Evolutionary conservation across 2,888 invertebrate species (phyloP), one percentile per base, ranked within the genome.

Genomic region (Balanococcus diminutus): DNA sequence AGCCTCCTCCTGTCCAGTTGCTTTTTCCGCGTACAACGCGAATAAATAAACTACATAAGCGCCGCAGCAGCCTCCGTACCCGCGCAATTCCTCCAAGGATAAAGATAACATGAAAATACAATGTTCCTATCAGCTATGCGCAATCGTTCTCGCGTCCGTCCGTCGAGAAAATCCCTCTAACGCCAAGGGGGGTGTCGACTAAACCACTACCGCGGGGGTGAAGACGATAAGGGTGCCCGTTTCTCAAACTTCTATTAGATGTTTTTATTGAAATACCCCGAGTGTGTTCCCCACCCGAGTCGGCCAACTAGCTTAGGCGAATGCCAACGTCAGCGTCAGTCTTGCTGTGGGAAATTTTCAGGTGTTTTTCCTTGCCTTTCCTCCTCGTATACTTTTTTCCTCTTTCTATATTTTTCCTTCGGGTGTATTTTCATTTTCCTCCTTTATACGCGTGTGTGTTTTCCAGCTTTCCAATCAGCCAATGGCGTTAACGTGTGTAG

Each of bases 41-140:
- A 82, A 82, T 82, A 82, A 32, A 82, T 82, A 82, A 82, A 82
- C 46, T 82, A 82, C 56, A 32, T 39, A 81, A 42, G 56, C 86
- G 51, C 42, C 46, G n/a, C n/a, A 46, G n/a, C n/a, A 11, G n/a
- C 46, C 46, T 5, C 46, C 16, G 82, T 61, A 56, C 39, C 46
- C 22, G 46, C 46, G 14, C 42, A 9, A 14, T 16, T 9, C 42
- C 42, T 11, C 42, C 61, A n/a, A 42, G 46, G 72, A 31, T 31
- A 32, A 72, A 32, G 72, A 72, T 32, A 72, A 72, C 72, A 72
- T 32, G 72, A 8, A 46, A 72, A 72, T 75, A 75, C 28, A 28
- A 19, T 39, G 83, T 39, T 28, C 51, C 31, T 42, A 25, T 56
- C 36, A 22, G 61, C 61, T 22, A n/a, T n/a, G 61, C 31, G 56